A percentile compares a stretch with the other conserved stretches of the same genome.
Conservation (phyloP, 2,113 vertebrate species). For the Cyphotilapia sp. region DNA sequence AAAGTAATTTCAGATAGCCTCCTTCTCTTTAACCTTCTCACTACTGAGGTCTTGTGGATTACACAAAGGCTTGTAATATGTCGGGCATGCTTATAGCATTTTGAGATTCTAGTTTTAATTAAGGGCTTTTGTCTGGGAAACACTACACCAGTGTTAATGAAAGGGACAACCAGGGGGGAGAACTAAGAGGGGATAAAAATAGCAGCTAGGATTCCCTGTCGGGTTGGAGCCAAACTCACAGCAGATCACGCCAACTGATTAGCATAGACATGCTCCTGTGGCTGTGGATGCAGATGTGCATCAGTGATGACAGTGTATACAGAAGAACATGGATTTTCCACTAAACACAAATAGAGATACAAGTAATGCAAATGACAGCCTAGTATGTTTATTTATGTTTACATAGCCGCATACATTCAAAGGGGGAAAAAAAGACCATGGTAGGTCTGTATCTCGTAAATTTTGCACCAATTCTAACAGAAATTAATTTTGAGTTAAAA, state of each 20-base stretch:
- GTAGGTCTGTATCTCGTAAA: neutral
- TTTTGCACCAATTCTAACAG: neutral
- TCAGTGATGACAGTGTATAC: neutral
- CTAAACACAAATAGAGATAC: neutral
- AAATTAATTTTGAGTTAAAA: neutral
- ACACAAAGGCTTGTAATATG: neutral
- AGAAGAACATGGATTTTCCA: neutral
- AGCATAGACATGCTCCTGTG: conserved; percentile 26
- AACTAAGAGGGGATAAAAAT: conserved; percentile 58
- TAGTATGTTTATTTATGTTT: neutral
- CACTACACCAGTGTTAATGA: conserved; percentile 25
- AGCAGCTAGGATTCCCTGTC: conserved; percentile 59
- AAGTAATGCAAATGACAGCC: neutral
- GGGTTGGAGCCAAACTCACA: conserved; percentile 21
- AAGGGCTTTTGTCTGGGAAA: conserved; percentile 40
- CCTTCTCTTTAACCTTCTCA: neutral
- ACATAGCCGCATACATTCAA: neutral
- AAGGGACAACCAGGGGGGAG: conserved; percentile 22
- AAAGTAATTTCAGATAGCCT: neutral
- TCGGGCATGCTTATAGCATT: neutral
- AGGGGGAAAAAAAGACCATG: neutral
- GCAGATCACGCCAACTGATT: conserved; percentile 45
- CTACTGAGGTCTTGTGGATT: neutral
- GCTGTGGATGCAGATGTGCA: conserved; percentile 19
- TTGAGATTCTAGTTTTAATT: conserved; percentile 41